These are phyloP conservation scores for Sebastes alutus DNA, from an alignment of 2,797 vertebrate species.

Conservation along the genomic window DNA sequence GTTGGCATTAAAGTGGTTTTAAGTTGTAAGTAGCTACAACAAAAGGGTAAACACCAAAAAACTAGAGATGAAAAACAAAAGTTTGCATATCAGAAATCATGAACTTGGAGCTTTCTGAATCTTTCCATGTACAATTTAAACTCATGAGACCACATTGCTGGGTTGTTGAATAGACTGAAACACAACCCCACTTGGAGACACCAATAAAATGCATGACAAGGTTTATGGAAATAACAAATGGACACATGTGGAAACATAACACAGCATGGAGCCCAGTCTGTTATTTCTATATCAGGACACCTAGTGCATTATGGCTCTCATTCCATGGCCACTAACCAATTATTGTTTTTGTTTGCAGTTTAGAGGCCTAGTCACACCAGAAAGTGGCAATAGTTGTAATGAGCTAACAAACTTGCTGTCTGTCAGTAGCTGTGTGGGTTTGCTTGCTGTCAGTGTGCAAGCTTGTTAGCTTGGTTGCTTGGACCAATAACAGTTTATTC, in stretches of 20 bases:
- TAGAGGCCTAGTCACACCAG: neutral
- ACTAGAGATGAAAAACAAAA: neutral
- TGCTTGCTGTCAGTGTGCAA: neutral
- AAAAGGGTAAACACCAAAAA: neutral
- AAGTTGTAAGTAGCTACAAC: neutral
- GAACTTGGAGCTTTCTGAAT: neutral
- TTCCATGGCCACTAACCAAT: neutral
- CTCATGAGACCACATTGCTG: neutral
- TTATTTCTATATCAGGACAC: neutral
- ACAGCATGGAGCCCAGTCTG: neutral
- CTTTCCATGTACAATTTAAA: neutral
- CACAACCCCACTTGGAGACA: neutral
- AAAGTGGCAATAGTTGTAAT: too few relatives aligned
- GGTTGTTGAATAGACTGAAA: neutral
- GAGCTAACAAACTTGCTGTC: neutral
- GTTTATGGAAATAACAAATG: neutral
- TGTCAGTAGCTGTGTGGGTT: neutral
- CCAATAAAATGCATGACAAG: neutral
- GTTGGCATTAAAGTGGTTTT: neutral
- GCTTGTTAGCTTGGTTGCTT: neutral
- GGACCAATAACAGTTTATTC: neutral
- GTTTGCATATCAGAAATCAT: neutral
- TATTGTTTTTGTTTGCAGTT: neutral
- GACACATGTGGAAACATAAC: neutral
- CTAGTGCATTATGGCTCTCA: neutral